Percentiles rank a stretch among this genome's conserved stretches.
These are phyloP conservation scores for Eumaeus atala DNA, from an alignment of 1,140 invertebrate genomes.

Conservation along the genomic window DNA sequence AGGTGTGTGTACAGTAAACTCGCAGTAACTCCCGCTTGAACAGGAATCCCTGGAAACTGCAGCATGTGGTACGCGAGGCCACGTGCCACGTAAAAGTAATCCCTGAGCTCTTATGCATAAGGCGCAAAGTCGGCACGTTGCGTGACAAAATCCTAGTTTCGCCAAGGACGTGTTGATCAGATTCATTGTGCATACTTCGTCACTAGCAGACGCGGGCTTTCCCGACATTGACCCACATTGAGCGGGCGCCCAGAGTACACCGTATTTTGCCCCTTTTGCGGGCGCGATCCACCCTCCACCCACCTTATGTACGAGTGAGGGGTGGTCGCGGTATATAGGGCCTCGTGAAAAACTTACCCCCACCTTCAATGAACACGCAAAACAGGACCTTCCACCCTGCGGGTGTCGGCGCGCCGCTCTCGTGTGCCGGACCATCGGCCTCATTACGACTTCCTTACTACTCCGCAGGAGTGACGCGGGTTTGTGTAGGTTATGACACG, in stretches of 20 bases:
- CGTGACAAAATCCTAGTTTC: slow-evolving; percentile 40
- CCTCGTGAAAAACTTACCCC: slow-evolving; percentile 73
- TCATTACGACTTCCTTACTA: slow-evolving; percentile 23
- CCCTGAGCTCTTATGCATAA: slow-evolving; percentile 3
- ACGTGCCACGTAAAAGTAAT: slow-evolving; percentile 3
- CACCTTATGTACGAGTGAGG: slow-evolving; percentile 70
- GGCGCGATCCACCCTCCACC: slow-evolving; percentile 70
- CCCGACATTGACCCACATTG: slow-evolving; percentile 78
- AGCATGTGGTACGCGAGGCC: not conserved
- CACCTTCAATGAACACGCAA: slow-evolving; percentile 63
- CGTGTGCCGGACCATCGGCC: slow-evolving; percentile 43
- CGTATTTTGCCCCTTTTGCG: slow-evolving; percentile 74
- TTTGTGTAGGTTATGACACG: too few species aligned
- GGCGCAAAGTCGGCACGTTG: slow-evolving; percentile 9
- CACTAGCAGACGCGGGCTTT: slow-evolving; percentile 75
- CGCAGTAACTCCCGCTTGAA: not conserved
- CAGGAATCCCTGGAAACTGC: slow-evolving; percentile 8
- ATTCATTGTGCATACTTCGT: slow-evolving; percentile 74
- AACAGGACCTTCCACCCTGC: slow-evolving; percentile 65
- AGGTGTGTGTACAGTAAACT: not conserved
- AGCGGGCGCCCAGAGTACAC: slow-evolving; percentile 73
- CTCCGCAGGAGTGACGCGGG: not conserved
- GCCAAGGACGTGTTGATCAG: slow-evolving; percentile 72
- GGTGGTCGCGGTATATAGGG: slow-evolving; percentile 72
- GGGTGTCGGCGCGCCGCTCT: slow-evolving; percentile 47